These are phyloP conservation scores for Lampris incognitus DNA, from an alignment of 2,113 vertebrate genomes.

Conservation along the genomic window DNA sequence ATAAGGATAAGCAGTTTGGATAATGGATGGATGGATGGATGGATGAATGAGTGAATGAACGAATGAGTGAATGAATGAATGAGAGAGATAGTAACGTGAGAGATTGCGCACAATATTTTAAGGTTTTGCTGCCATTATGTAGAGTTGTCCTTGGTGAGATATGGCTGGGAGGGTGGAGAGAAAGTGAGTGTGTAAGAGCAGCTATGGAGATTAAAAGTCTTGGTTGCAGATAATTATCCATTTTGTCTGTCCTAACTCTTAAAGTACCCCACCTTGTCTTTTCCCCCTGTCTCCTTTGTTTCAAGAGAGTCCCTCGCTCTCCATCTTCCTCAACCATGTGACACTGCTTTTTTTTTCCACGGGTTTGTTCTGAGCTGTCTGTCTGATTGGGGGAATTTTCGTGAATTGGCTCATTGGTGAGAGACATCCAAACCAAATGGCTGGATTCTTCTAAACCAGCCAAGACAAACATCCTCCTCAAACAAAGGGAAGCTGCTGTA, in stretches of 20 bases:
- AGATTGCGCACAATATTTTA: conserved; percentile 38
- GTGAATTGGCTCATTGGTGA: conserved; percentile 58
- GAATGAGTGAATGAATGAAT: neutral
- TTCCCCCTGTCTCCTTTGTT: conserved; percentile 55
- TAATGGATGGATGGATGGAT: too few relatives aligned
- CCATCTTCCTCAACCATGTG: conserved; percentile 12
- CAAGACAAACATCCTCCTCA: conserved; percentile 40
- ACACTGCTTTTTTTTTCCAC: neutral
- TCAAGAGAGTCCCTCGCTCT: conserved; percentile 52
- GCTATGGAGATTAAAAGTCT: conserved; percentile 65
- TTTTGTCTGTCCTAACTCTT: conserved; percentile 70
- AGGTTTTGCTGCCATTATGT: conserved; percentile 64
- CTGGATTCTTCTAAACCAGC: conserved; percentile 62
- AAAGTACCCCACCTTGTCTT: conserved; percentile 4
- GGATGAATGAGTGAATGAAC: too few relatives aligned
- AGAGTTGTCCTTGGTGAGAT: conserved; percentile 57
- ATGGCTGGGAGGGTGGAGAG: conserved; percentile 60
- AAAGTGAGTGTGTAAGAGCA: conserved; percentile 53
- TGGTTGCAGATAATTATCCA: conserved; percentile 70
- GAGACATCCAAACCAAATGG: conserved; percentile 59
- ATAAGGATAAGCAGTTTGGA: too few relatives aligned
- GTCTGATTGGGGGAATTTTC: conserved; percentile 47
- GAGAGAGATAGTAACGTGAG: conserved; percentile 41
- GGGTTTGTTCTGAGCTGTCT: neutral
- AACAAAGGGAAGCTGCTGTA: conserved; percentile 54